Conservation (phyloP, 2,797 vertebrate genomes). For the Gephyroberyx darwinii region DNA sequence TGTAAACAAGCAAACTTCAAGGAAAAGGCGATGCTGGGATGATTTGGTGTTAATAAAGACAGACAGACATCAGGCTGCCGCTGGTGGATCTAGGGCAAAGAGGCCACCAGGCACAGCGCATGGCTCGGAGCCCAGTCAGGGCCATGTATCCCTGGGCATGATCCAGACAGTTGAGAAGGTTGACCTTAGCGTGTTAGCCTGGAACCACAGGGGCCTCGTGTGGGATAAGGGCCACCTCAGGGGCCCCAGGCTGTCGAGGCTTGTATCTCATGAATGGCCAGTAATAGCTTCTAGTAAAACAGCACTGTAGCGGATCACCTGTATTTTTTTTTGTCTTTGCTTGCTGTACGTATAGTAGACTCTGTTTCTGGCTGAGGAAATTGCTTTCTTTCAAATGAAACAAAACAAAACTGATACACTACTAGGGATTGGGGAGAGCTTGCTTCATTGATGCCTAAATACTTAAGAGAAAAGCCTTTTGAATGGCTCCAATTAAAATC, state of each 20-base stretch:
- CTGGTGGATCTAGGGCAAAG: slow-evolving; percentile 7
- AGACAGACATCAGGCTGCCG: slow-evolving; percentile 9
- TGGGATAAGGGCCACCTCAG: slow-evolving; percentile 33
- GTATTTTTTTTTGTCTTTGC: background rate
- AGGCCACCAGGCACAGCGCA: slow-evolving; percentile 2
- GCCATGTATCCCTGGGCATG: slow-evolving; percentile 43
- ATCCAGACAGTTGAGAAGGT: slow-evolving; percentile 41
- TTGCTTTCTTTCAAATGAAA: too few species aligned
- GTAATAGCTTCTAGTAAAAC: slow-evolving; percentile 16
- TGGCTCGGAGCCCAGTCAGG: slow-evolving; percentile 34
- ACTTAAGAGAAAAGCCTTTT: slow-evolving; percentile 7
- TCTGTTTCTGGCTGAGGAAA: background rate
- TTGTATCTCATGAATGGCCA: slow-evolving; percentile 23
- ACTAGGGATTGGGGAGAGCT: background rate
- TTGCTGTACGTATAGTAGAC: background rate
- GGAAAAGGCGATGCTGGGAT: background rate
- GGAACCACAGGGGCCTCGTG: slow-evolving; percentile 26
- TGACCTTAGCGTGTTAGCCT: slow-evolving; percentile 55
- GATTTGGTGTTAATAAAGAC: slow-evolving; percentile 19
- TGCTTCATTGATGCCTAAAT: background rate
- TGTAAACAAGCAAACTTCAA: slow-evolving; percentile 24
- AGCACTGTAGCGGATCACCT: slow-evolving; percentile 13
- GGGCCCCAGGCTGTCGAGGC: slow-evolving; percentile 14
- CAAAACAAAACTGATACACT: too few species aligned
- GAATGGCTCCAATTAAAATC: slow-evolving; percentile 60